Percentiles rank a stretch among this genome's conserved stretches.
Evolutionary conservation across 2,113 vertebrate genomes (phyloP).

Genomic region (Phasianus colchicus): DNA sequence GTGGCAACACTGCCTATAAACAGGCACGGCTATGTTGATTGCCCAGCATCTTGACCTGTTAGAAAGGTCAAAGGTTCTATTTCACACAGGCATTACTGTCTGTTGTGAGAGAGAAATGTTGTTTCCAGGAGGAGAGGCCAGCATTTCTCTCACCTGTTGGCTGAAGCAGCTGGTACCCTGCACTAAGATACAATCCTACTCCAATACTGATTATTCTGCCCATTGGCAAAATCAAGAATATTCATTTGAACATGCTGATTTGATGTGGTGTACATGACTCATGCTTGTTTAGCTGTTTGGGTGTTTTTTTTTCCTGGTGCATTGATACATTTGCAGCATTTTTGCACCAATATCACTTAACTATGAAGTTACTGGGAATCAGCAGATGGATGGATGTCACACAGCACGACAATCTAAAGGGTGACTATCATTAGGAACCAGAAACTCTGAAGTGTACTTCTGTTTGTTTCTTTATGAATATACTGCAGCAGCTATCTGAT

Average conservation of each 20-base stretch:
- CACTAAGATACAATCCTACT: background rate
- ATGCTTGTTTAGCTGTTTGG: constrained; percentile 58
- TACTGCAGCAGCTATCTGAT: constrained; percentile 24
- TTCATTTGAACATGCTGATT: constrained; percentile 74
- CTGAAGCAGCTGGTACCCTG: background rate
- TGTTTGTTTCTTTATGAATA: constrained; percentile 11
- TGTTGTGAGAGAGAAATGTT: constrained; percentile 17
- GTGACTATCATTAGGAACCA: background rate
- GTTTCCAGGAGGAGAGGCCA: constrained; percentile 45
- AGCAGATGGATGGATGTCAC: background rate
- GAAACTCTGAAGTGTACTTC: constrained; percentile 3
- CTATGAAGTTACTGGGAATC: background rate
- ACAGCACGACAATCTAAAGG: background rate
- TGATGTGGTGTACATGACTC: constrained; percentile 69
- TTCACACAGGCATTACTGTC: constrained; percentile 55
- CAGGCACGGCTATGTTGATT: constrained; percentile 38
- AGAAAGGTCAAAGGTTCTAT: constrained; percentile 57
- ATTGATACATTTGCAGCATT: constrained; percentile 57
- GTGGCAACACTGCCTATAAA: constrained; percentile 19
- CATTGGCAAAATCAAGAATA: constrained; percentile 76
- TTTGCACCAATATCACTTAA: background rate
- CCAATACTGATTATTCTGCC: constrained; percentile 65
- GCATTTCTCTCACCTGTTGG: constrained; percentile 12
- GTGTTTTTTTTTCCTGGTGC: background rate
- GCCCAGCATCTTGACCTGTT: constrained; percentile 60